Evolutionary conservation across 2,113 vertebrate genomes (phyloP).

Genomic region (Melanotaenia duboulayi): DNA sequence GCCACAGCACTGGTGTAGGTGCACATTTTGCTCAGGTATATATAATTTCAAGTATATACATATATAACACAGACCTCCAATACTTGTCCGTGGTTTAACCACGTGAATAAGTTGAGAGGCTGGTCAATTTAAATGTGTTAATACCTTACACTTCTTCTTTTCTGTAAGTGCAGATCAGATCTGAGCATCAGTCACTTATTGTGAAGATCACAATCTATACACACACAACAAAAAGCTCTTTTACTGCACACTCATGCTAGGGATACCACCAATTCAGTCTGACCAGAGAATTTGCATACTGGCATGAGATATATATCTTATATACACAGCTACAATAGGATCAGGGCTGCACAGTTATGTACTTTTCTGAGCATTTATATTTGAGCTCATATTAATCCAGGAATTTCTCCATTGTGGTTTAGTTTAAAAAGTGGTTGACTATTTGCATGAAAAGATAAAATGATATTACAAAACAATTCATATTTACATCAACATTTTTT

Average conservation of each 20-base stretch:
- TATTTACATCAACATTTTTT: not conserved
- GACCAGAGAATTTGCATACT: constrained; percentile 77
- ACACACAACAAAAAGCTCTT: constrained; percentile 55
- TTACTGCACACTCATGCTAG: constrained; percentile 54
- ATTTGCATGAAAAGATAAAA: no score
- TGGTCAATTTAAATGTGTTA: constrained; percentile 76
- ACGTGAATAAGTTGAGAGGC: constrained; percentile 52
- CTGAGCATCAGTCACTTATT: constrained; percentile 49
- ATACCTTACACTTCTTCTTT: constrained; percentile 82
- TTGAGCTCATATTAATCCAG: not conserved
- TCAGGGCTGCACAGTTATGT: constrained; percentile 18
- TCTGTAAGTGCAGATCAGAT: constrained; percentile 73
- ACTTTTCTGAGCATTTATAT: constrained; percentile 19
- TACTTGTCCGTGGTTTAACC: constrained; percentile 49
- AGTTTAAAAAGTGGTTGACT: no score
- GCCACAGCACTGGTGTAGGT: constrained; percentile 41
- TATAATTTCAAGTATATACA: constrained; percentile 69
- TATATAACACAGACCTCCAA: constrained; percentile 50
- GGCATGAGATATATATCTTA: constrained; percentile 35
- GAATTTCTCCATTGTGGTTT: not conserved
- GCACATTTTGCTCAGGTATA: constrained; percentile 61
- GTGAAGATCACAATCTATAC: constrained; percentile 69
- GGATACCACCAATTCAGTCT: constrained; percentile 55
- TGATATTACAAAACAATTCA: no score
- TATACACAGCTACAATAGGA: not conserved